Evolutionary conservation across 2,888 invertebrate species (phyloP).

Genomic region (Pseudococcus jackbeardsleyi): DNA sequence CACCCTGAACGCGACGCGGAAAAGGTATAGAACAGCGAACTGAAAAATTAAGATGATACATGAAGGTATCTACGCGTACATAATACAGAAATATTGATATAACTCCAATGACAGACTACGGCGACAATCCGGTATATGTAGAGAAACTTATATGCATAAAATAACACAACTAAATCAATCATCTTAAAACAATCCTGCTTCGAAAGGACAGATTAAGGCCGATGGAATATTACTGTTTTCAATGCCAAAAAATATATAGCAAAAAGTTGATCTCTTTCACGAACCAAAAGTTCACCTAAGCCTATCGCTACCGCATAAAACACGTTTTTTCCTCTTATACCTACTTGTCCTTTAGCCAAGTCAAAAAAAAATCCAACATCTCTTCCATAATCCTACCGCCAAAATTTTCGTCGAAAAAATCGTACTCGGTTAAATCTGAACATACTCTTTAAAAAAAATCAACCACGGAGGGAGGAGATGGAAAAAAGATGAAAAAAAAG

Average conservation of each 20-base stretch:
- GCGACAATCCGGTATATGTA: background rate
- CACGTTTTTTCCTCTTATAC: conserved; percentile 39
- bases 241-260: conserved; percentile 14
- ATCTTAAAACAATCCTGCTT: conserved; percentile 46
- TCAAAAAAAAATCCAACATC: conserved; percentile 40
- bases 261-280: conserved; percentile 38
- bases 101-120: background rate
- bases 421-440: conserved; percentile 34
- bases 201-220: conserved; percentile 32
- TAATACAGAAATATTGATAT: conserved; percentile 7
- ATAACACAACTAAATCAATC: conserved; percentile 45
- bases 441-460: background rate
- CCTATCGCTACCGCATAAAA: conserved; percentile 50
- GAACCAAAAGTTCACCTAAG: conserved; percentile 32
- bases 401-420: conserved; percentile 39
- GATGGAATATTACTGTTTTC: conserved; percentile 25
- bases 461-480: background rate
- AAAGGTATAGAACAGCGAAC: background rate
- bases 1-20: no score
- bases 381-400: conserved; percentile 29
- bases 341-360: background rate
- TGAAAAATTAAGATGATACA: conserved; percentile 7
- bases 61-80: background rate
- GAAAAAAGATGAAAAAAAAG: background rate
- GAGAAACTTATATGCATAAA: conserved; percentile 32